phyloP scores from a whole-genome alignment of 2,113 vertebrate species.

The Aythya baeri region DNA sequence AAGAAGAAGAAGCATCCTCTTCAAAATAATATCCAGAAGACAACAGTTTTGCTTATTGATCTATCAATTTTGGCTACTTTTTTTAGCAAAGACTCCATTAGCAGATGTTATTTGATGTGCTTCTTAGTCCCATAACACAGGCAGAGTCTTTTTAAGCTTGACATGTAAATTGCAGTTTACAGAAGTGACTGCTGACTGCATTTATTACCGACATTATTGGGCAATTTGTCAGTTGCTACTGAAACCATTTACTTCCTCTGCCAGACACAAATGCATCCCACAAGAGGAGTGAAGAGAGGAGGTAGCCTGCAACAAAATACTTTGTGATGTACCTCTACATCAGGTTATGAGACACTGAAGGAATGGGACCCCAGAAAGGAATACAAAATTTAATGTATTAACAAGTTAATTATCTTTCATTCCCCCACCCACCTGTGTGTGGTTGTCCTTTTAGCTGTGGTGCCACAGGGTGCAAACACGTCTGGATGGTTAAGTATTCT shows the following conservation, averaged over 20 bases:
- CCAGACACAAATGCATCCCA: not conserved
- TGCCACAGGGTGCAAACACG: not conserved
- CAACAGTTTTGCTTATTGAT: constrained; percentile 12
- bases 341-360: not conserved
- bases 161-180: constrained; percentile 57
- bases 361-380: not conserved
- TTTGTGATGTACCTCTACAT: not conserved
- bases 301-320: not conserved
- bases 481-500: not conserved
- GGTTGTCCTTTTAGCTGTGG: not conserved
- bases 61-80: not conserved
- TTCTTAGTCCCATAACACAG: constrained; percentile 1
- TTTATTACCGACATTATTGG: constrained; percentile 65
- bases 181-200: constrained; percentile 5
- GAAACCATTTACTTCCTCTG: constrained; percentile 21
- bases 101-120: not conserved
- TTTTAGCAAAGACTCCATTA: constrained; percentile 38
- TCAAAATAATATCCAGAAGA: not conserved
- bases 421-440: not conserved
- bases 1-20: not conserved
- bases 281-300: not conserved
- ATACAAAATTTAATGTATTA: not conserved
- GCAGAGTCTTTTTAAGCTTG: constrained; percentile 33
- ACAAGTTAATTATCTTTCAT: not conserved
- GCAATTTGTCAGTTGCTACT: constrained; percentile 58